phyloP scores from a whole-genome alignment of 2,113 vertebrate species.

The Pelobates fuscus region DNA sequence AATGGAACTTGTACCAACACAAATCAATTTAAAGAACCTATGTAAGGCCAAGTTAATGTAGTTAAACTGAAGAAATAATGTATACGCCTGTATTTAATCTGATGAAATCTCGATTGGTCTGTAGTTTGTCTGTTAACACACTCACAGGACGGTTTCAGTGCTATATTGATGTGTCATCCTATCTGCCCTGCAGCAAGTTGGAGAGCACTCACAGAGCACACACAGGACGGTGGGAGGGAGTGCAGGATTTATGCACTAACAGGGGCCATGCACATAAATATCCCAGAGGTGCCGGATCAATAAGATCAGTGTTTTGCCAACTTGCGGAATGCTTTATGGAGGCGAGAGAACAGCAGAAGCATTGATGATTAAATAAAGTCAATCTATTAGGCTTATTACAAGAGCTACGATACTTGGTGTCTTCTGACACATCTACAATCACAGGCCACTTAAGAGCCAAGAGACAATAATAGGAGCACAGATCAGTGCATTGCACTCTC shows the following conservation, averaged over 20 bases:
- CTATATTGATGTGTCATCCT: slow-evolving; percentile 28
- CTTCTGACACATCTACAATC: slow-evolving; percentile 11
- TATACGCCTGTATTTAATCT: not conserved
- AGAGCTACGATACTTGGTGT: not conserved
- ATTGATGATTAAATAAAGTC: slow-evolving; percentile 78
- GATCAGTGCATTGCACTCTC: not conserved
- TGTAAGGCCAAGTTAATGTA: not conserved
- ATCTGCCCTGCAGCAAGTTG: slow-evolving; percentile 29
- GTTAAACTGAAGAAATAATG: not conserved
- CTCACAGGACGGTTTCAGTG: not conserved
- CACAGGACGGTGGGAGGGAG: slow-evolving; percentile 35
- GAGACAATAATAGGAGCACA: slow-evolving; percentile 57
- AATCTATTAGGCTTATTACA: slow-evolving; percentile 77
- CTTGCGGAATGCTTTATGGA: slow-evolving; percentile 75
- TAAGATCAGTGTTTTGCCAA: slow-evolving; percentile 75
- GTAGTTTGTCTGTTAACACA: not conserved
- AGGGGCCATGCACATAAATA: slow-evolving; percentile 74
- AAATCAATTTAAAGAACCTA: not conserved
- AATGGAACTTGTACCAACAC: not conserved
- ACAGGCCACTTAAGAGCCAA: not conserved
- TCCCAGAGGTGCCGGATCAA: slow-evolving; percentile 71
- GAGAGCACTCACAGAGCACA: slow-evolving; percentile 32
- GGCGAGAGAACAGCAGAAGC: slow-evolving; percentile 60
- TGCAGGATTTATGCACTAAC: slow-evolving; percentile 61
- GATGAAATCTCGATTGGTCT: not conserved